Evolutionary conservation across 1,140 invertebrate genomes (phyloP), one percentile per base, ranked within the genome.

Genomic region (Procambarus virginalis): DNA sequence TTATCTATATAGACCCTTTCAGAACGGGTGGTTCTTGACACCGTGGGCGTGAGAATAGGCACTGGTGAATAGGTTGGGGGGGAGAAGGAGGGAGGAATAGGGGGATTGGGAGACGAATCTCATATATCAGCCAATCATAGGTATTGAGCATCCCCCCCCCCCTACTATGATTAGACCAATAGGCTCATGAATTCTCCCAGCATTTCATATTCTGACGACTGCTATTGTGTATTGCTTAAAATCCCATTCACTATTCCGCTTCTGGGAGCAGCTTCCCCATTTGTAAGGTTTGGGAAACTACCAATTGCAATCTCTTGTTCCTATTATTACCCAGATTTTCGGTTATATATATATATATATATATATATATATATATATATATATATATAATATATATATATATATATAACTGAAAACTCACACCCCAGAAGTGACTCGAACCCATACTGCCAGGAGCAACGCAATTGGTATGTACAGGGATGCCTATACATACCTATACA

Each of bases 141-240:
- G 83, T 84, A 84, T 84, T 75, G 83, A 84, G 45, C 20, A 45
- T 2, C 55, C 79, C 48, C 48, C 20, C 55, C 64, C 64, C 14
- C 76, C 1, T 34, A 0, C 34, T 34, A 34, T 34, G 34, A 34
- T 49, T 76, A 84, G 60, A 68, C 82, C 60, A 48, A 46, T 49
- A 45, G 64, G 4, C 82, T 22, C 34, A 10, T 70, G 82, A 84
- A 84, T 84, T 49, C 8, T 64, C 64, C 51, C 45, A 12, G 45
- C 48, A 75, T 34, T 84, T 84, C 83, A 84, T 84, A 84, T 84
- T 84, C 83, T 70, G 46, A 84, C 83, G 83, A 84, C 83, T 84
- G 20, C 14, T 70, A 49, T 84, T 84, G 83, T 84, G 46, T 46
- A 84, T 75, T 84, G 12, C 68, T 34, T 51, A 84, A 75, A 84